Evolutionary conservation across 2,888 invertebrate genomes (phyloP).

Genomic region (Lasioglossum leucozonium): DNA sequence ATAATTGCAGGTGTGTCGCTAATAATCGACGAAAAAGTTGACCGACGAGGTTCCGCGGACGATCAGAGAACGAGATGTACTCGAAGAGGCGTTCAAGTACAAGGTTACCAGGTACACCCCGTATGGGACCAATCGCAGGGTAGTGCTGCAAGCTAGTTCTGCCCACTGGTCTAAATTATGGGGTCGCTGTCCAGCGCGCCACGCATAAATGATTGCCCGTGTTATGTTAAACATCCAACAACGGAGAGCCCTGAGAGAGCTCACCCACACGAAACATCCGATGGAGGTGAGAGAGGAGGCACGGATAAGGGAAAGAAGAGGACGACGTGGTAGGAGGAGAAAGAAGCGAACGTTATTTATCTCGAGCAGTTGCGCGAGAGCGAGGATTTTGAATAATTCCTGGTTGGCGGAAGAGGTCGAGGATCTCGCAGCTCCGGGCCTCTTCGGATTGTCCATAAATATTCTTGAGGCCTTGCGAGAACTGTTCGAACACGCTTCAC

Average conservation of each 20-base stretch:
- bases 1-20: too few relatives aligned
- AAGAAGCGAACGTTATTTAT: constrained; percentile 82
- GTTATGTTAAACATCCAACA: constrained; percentile 84
- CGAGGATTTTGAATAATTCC: constrained; percentile 83
- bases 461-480: constrained; percentile 43
- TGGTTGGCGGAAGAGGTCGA: constrained; percentile 72
- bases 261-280: constrained; percentile 79
- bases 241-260: constrained; percentile 72
- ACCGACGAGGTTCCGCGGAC: not conserved
- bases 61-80: constrained; percentile 25
- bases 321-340: constrained; percentile 66
- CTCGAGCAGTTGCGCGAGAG: constrained; percentile 80
- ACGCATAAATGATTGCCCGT: constrained; percentile 84
- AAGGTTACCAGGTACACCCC: constrained; percentile 70
- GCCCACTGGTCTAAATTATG: constrained; percentile 83
- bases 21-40: not conserved
- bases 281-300: constrained; percentile 69
- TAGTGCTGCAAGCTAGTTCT: constrained; percentile 78
- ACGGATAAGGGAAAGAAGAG: constrained; percentile 70
- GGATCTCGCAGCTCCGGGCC: constrained; percentile 68
- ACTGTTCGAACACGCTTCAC: constrained; percentile 42
- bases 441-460: constrained; percentile 64
- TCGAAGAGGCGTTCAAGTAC: constrained; percentile 56
- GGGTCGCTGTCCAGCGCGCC: constrained; percentile 82
- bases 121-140: constrained; percentile 70